Base-by-base conservation (phyloP, 2,797 vertebrate genomes). In the Hippocampus kuda region DNA sequence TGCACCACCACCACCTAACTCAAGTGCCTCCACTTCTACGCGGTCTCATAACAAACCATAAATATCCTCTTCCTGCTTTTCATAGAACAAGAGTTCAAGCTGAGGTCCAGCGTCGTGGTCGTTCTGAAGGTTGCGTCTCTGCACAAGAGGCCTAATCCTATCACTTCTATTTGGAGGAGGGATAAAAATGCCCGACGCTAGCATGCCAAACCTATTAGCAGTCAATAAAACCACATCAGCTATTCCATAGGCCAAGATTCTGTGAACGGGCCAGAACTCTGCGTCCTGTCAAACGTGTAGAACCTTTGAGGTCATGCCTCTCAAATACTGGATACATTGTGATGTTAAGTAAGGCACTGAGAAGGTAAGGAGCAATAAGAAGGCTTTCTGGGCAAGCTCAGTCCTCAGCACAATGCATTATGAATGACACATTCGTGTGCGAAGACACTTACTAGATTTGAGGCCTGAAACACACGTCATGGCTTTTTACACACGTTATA, bases 141-240 rank as follows among this genome's bases (percentile, higher is more conserved):
- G 81, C 79, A 84, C 81, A 84, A 77, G 77, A 87, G 79, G 34
- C 68, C 57, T 89, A 91, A 92, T 90, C 90, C 87, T 76, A 86
- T 90, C 81, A 84, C 76, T 75, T 83, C 77, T 89, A 86, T 88
- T 89, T 85, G 80, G 84, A 78, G 80, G 65, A 69, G 69, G 80
- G 81, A 81, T 77, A 84, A 74, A 89, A 89, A 89, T 83, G 88
- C 73, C 77, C 70, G 63, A 69, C 76, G 77, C 75, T 72, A 72
- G 79, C 73, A 68, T 62, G 79, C 65, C 83, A 77, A 86, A 85
- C 81, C 84, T 73, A 85, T 86, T 87, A 86, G 53, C 72, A 77
- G 69, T 75, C 72, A 77, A 78, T 80, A 86, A 86, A 87, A 73
- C 81, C 77, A 60, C 65, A 75, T 74, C 75, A 70, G 74, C 68